These are phyloP conservation scores for Mastigias papua DNA, from an alignment of 30 jellyfish, hydroid and myxozoan genomes.

Conservation along the genomic window DNA sequence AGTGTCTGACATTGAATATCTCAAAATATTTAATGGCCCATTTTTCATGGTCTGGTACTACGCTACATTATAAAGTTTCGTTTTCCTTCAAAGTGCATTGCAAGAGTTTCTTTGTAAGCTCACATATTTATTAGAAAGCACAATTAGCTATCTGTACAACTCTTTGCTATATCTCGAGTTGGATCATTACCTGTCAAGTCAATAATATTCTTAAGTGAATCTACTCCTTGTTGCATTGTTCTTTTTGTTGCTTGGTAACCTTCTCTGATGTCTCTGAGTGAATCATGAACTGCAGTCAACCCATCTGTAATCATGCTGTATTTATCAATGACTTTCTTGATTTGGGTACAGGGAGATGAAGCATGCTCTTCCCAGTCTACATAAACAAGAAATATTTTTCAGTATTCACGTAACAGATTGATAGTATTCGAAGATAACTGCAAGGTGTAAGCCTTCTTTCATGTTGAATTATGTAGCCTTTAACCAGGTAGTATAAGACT, in stretches of 20 bases:
- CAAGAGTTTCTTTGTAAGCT: too few species aligned
- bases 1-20: too few species aligned
- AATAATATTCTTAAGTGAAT: conserved; percentile 5
- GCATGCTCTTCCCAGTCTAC: conserved; percentile 45
- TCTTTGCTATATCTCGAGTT: neutral
- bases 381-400: neutral
- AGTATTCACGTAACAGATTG: neutral
- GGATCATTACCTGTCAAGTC: conserved; percentile 17
- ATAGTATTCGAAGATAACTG: too few species aligned
- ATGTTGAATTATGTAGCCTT: too few species aligned
- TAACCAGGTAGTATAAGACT: too few species aligned
- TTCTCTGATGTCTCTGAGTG: conserved; percentile 28
- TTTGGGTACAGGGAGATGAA: conserved; percentile 38
- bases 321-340: conserved; percentile 31
- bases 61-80: too few species aligned
- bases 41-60: too few species aligned
- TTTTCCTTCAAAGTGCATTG: too few species aligned
- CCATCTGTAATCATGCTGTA: conserved; percentile 56
- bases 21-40: too few species aligned
- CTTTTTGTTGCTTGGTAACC: conserved; percentile 49
- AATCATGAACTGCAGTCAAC: conserved; percentile 5
- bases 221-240: conserved; percentile 59
- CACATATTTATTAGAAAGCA: too few species aligned
- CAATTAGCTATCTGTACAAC: neutral
- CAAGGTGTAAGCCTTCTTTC: too few species aligned